A percentile compares a stretch with the other conserved stretches of the same genome.
Evolutionary conservation across 2,888 invertebrate genomes (phyloP).

Genomic region (Caenorhabditis auriculariae): DNA sequence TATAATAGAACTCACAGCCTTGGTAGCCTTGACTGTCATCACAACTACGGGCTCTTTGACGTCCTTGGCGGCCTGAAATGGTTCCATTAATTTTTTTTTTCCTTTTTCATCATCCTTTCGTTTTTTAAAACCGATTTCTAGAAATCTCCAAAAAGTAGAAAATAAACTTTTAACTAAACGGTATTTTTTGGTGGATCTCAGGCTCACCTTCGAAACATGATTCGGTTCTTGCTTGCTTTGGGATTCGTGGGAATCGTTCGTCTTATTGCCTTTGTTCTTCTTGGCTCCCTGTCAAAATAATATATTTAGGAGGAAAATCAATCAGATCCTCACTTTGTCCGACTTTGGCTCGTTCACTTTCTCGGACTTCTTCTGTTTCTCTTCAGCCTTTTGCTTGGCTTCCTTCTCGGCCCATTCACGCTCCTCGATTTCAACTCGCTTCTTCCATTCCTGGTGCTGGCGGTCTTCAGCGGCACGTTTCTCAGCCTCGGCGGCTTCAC

Average conservation of each 20-base stretch:
- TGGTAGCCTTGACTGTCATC: no score
- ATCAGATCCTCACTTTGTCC: conserved; percentile 3
- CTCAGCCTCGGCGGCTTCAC: conserved; percentile 23
- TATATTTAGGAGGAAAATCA: neutral
- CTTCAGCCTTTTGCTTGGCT: conserved; percentile 23
- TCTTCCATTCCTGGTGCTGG: conserved; percentile 26
- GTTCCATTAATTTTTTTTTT: no score
- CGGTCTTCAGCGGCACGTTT: conserved; percentile 29
- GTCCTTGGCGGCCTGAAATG: no score
- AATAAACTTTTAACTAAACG: no score
- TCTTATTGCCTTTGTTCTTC: neutral
- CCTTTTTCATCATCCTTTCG: no score
- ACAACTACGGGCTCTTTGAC: no score
- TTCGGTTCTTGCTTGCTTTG: neutral
- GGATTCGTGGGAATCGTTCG: neutral
- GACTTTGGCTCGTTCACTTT: conserved; percentile 25
- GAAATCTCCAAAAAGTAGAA: no score
- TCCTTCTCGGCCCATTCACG: conserved; percentile 21
- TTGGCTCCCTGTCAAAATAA: neutral
- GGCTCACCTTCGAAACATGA: conserved; percentile 3
- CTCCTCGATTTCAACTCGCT: no score
- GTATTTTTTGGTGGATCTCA: no score
- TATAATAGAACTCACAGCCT: no score
- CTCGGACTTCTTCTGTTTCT: conserved; percentile 22
- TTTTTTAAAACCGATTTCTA: no score